Percentiles rank a stretch among this genome's conserved stretches.
These are phyloP conservation scores for Rattus rattus DNA, from an alignment of 2,113 vertebrate genomes.

Conservation along the genomic window DNA sequence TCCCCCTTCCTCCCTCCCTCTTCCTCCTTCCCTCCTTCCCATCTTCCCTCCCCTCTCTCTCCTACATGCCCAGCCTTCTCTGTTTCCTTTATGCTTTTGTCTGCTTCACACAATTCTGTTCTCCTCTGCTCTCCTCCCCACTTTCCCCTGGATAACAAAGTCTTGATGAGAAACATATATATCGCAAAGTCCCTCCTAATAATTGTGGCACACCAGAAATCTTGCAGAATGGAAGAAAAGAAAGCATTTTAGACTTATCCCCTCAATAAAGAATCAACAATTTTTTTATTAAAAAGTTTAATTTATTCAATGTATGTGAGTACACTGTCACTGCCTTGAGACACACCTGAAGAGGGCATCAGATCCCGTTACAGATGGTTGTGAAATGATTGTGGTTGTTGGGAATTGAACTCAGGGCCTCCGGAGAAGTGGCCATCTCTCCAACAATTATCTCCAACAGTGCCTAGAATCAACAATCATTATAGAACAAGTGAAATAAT, in stretches of 20 bases:
- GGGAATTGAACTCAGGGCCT: too few relatives aligned
- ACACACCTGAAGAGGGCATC: too few relatives aligned
- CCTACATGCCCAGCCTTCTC: not conserved
- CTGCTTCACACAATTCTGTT: not conserved
- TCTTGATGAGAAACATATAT: slow-evolving; percentile 41
- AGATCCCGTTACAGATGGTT: too few relatives aligned
- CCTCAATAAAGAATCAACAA: slow-evolving; percentile 31
- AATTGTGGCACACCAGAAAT: not conserved
- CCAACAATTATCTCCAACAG: too few relatives aligned
- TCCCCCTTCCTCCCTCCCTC: too few relatives aligned
- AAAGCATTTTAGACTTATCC: not conserved
- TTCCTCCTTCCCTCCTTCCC: too few relatives aligned
- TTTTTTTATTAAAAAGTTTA: not conserved
- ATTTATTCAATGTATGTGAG: too few relatives aligned
- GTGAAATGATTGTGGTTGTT: too few relatives aligned
- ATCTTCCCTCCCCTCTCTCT: not conserved
- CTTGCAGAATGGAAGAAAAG: not conserved
- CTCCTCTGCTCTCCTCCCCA: slow-evolving; percentile 25
- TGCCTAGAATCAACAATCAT: not conserved
- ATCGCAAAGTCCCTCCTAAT: slow-evolving; percentile 31
- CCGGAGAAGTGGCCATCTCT: too few relatives aligned
- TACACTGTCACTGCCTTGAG: too few relatives aligned
- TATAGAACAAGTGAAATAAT: not conserved
- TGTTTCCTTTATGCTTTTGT: not conserved
- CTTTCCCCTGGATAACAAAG: slow-evolving; percentile 11